Evolutionary conservation across 2,888 invertebrate species (phyloP).

Genomic region (Crossocerus cetratus): DNA sequence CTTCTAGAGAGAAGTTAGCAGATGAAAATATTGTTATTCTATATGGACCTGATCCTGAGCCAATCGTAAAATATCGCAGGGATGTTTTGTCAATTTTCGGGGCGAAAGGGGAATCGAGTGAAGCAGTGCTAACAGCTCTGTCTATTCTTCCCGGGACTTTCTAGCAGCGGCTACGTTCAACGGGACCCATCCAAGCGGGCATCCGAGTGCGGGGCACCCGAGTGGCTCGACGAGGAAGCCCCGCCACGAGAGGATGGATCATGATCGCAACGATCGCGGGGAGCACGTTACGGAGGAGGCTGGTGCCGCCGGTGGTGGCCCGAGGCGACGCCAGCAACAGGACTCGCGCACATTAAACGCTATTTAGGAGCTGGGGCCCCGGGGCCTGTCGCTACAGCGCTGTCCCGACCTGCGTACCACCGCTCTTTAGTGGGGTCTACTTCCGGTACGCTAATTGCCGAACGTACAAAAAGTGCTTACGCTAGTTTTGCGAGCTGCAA

Average conservation of each 20-base stretch:
- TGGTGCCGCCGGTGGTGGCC: conserved; percentile 79
- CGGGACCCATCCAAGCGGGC: conserved; percentile 39
- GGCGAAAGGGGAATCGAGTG: no score
- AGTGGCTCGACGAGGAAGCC: conserved; percentile 72
- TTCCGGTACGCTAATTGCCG: conserved; percentile 50
- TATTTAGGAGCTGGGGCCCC: conserved; percentile 81
- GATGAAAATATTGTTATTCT: no score
- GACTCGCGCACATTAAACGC: conserved; percentile 83
- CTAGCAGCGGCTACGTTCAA: neutral
- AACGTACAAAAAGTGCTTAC: conserved; percentile 69
- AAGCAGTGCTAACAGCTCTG: no score
- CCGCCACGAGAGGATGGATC: conserved; percentile 73
- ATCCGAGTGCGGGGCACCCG: conserved; percentile 66
- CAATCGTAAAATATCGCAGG: no score
- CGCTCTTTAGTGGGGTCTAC: conserved; percentile 69
- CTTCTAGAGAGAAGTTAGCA: no score
- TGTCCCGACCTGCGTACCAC: conserved; percentile 76
- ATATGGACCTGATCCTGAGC: no score
- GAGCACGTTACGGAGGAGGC: conserved; percentile 77
- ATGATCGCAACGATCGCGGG: conserved; percentile 76
- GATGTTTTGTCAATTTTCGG: no score
- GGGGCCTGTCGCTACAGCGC: conserved; percentile 76
- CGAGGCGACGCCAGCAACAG: conserved; percentile 78
- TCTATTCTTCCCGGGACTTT: neutral
- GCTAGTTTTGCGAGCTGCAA: conserved; percentile 48